These are phyloP conservation scores for Chironomus tentans DNA, from an alignment of 2,888 invertebrate species.

Conservation along the genomic window DNA sequence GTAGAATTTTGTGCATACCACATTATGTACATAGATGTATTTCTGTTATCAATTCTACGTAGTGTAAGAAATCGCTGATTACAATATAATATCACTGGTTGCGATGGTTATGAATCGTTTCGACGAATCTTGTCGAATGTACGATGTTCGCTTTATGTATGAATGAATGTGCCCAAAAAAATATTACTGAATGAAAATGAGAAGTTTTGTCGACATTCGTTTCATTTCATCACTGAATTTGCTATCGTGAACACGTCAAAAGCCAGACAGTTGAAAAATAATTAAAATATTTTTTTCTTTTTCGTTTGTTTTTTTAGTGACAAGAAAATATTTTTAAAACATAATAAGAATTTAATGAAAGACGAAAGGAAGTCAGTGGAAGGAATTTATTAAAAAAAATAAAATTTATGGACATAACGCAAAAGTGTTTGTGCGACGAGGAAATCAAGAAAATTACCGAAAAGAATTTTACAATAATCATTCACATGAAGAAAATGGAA, in stretches of 20 bases:
- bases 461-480: slow-evolving; percentile 15
- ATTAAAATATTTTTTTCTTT: too few species aligned
- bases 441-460: neutral
- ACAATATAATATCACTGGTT: neutral
- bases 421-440: neutral
- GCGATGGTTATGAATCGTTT: neutral
- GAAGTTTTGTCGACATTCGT: too few species aligned
- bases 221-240: neutral
- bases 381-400: neutral
- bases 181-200: too few species aligned
- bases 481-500: slow-evolving; percentile 20
- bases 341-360: neutral
- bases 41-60: too few species aligned
- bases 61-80: neutral
- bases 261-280: too few species aligned
- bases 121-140: too few species aligned
- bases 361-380: neutral
- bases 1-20: too few species aligned
- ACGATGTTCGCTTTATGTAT: too few species aligned
- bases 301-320: neutral
- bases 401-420: slow-evolving; percentile 15
- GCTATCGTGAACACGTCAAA: neutral
- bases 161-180: too few species aligned
- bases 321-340: neutral
- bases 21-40: too few species aligned